Evolutionary conservation across 2,888 invertebrate species (phyloP).

Genomic region (Noctua pronuba): DNA sequence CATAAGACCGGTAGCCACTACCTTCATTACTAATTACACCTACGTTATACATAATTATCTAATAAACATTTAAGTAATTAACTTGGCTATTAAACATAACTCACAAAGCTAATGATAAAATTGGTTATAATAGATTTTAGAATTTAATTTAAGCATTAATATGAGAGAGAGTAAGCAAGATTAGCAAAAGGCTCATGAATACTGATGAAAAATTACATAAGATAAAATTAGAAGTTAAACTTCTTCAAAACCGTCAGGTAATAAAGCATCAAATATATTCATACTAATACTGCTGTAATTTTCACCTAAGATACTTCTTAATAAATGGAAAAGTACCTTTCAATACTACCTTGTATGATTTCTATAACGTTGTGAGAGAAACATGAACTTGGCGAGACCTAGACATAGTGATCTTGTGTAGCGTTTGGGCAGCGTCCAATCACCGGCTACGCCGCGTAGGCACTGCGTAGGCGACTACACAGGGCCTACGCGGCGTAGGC

Average conservation of each 20-base stretch:
- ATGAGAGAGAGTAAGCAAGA: conserved; percentile 50
- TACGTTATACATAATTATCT: conserved; percentile 11
- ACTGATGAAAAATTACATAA: conserved; percentile 49
- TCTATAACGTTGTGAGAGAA: neutral
- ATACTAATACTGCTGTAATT: conserved; percentile 1
- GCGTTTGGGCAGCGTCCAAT: neutral
- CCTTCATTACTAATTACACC: neutral
- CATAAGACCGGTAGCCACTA: neutral
- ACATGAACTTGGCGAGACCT: neutral
- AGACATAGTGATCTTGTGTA: neutral
- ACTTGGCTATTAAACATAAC: neutral
- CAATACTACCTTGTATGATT: neutral
- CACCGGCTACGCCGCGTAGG: conserved; percentile 4
- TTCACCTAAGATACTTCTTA: neutral
- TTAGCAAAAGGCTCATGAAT: conserved; percentile 44
- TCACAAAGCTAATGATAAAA: conserved; percentile 26
- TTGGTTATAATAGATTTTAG: conserved; percentile 38
- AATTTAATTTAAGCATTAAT: conserved; percentile 34
- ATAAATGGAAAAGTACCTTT: neutral
- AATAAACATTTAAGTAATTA: neutral
- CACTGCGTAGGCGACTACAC: conserved; percentile 11
- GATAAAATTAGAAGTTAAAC: conserved; percentile 22
- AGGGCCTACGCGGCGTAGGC: conserved; percentile 11
- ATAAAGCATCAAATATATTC: conserved; percentile 7
- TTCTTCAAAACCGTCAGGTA: conserved; percentile 6